A percentile compares a stretch with the other conserved stretches of the same genome.
phyloP scores from a whole-genome alignment of 2,797 vertebrate species.

The Botia almorhae region DNA sequence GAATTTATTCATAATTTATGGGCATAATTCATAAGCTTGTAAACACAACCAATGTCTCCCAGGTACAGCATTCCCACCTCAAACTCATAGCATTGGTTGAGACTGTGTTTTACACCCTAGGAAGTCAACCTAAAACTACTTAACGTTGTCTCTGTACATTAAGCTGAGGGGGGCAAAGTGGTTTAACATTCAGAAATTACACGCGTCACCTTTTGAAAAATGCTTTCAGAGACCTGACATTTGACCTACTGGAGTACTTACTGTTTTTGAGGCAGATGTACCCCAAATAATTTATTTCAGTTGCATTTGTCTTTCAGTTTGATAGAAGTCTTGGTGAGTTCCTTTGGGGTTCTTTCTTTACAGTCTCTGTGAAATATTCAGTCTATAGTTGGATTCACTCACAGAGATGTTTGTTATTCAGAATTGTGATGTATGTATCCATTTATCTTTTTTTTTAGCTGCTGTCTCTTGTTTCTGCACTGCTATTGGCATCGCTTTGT shows the following conservation, averaged over 20 bases:
- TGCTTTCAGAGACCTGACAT: neutral
- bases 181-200: neutral
- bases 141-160: neutral
- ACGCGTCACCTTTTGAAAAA: neutral
- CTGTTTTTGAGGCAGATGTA: neutral
- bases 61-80: neutral
- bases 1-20: neutral
- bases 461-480: slow-evolving; percentile 8
- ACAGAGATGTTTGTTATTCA: slow-evolving; percentile 7
- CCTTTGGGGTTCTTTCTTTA: neutral
- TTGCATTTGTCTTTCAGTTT: neutral
- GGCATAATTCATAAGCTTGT: neutral
- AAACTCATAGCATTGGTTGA: neutral
- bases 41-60: neutral
- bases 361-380: slow-evolving; percentile 13
- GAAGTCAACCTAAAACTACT: neutral
- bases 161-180: neutral
- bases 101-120: neutral
- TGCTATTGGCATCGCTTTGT: slow-evolving; percentile 27
- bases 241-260: neutral
- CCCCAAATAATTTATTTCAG: neutral
- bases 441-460: slow-evolving; percentile 30
- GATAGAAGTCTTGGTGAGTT: neutral
- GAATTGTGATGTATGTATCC: slow-evolving; percentile 8
- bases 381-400: slow-evolving; percentile 19